Percentiles rank a stretch among this genome's conserved stretches.
phyloP scores from a whole-genome alignment of 2,797 vertebrate species.

The Pogoniulus pusillus region DNA sequence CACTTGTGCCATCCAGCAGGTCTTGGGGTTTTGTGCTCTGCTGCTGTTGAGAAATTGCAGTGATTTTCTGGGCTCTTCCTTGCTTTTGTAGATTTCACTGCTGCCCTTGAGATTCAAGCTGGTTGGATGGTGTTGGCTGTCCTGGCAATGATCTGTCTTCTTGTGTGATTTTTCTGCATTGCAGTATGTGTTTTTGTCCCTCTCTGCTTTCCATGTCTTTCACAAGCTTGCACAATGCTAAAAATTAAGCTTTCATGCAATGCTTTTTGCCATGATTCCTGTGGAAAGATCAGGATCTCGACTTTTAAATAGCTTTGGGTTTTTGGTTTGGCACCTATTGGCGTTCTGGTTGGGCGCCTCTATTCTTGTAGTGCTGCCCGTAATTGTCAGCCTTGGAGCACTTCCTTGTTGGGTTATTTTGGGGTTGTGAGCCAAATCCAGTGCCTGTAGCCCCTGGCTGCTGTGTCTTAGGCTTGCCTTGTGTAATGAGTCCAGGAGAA shows the following conservation, averaged over 20 bases:
- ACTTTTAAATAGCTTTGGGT: not conserved
- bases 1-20: not conserved
- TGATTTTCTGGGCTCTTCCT: not conserved
- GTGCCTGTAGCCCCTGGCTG: not conserved
- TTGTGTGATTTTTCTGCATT: not conserved
- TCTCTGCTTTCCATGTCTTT: not conserved
- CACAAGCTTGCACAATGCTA: not conserved
- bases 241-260: not conserved
- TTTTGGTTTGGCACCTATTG: slow-evolving; percentile 9
- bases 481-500: not conserved
- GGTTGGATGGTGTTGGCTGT: not conserved
- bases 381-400: not conserved
- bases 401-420: not conserved
- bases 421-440: not conserved
- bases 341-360: not conserved
- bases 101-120: not conserved
- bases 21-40: not conserved
- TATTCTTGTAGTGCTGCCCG: not conserved
- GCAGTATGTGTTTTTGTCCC: not conserved
- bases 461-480: not conserved
- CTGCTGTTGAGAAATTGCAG: not conserved
- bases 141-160: fast-evolving
- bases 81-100: not conserved
- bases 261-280: not conserved
- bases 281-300: not conserved